phyloP scores from a whole-genome alignment of 2,113 vertebrate species.

The Pteruthius melanotis region DNA sequence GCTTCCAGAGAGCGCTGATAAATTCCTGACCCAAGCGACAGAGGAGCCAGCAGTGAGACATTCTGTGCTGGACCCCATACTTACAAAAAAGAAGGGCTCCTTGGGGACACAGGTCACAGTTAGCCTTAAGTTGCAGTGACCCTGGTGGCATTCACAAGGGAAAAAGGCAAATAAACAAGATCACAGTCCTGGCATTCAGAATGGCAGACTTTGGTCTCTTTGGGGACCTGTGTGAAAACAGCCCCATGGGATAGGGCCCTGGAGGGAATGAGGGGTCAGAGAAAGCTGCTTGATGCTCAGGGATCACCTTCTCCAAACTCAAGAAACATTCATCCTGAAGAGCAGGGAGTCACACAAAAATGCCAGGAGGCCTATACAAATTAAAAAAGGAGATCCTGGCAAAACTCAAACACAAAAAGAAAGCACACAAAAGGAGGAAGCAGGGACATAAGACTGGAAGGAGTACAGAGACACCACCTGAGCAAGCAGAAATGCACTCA shows the following conservation, averaged over 20 bases:
- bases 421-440: not conserved
- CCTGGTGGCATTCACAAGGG: not conserved
- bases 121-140: not conserved
- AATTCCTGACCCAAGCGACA: not conserved
- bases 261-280: not conserved
- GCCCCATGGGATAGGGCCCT: not conserved
- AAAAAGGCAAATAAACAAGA: not conserved
- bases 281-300: not conserved
- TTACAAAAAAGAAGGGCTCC: not conserved
- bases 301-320: not conserved
- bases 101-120: not conserved
- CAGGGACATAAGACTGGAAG: not conserved
- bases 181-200: not conserved
- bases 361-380: not conserved
- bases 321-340: not conserved
- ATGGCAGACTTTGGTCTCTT: not conserved
- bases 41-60: not conserved
- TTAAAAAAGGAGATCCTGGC: not conserved
- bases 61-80: not conserved
- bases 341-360: not conserved
- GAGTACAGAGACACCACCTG: not conserved
- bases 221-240: not conserved
- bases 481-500: not conserved
- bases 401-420: not conserved
- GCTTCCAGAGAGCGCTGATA: not conserved